A percentile compares a stretch with the other conserved stretches of the same genome.
These are phyloP conservation scores for Aegotheles bennettii DNA, from an alignment of 2,113 vertebrate species.

Conservation along the genomic window DNA sequence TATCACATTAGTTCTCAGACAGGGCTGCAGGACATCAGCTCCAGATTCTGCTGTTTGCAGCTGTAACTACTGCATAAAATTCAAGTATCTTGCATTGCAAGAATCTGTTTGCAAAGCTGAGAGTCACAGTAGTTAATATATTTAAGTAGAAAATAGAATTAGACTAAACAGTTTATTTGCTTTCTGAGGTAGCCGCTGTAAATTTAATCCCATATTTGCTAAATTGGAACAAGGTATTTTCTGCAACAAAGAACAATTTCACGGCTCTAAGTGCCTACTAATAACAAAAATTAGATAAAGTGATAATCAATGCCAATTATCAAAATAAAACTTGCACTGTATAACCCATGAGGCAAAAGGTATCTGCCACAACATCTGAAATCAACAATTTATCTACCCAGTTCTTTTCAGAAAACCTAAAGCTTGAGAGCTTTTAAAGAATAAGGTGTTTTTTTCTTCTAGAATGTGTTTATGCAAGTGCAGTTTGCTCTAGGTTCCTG, in stretches of 20 bases:
- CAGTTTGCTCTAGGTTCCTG: not conserved
- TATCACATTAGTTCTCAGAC: not conserved
- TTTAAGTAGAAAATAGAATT: not conserved
- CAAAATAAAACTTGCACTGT: not conserved
- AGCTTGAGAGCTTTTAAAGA: not conserved
- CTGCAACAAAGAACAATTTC: not conserved
- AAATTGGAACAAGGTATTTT: not conserved
- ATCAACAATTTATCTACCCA: not conserved
- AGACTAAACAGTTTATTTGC: not conserved
- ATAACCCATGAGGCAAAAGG: not conserved
- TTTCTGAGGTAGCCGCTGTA: not conserved
- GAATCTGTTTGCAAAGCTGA: not conserved
- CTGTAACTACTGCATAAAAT: not conserved
- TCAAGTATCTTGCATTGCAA: not conserved
- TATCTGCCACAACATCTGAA: not conserved
- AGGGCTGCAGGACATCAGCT: not conserved
- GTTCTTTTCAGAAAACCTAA: not conserved
- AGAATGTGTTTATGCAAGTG: not conserved
- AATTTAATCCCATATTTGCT: not conserved
- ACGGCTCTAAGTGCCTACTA: not conserved
- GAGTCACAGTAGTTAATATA: not conserved
- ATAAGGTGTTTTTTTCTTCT: not conserved
- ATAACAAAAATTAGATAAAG: not conserved
- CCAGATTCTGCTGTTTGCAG: not conserved
- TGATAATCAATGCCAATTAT: not conserved